phyloP scores from a whole-genome alignment of 1,140 invertebrate genomes.

The Andricus grossulariae region DNA sequence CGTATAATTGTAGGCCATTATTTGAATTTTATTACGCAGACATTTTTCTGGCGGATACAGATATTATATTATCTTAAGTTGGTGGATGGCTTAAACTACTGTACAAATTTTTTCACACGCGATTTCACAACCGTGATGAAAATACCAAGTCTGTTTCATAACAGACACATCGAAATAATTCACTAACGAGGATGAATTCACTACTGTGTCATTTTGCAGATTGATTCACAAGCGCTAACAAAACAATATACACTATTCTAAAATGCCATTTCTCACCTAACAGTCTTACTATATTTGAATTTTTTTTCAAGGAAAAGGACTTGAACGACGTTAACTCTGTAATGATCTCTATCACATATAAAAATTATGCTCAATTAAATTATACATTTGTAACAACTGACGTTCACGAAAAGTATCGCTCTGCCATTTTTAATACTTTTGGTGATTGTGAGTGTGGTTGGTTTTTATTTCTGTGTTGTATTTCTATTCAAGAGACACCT shows the following conservation, averaged over 20 bases:
- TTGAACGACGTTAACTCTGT: background rate
- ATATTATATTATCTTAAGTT: conserved; percentile 6
- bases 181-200: background rate
- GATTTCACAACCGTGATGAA: conserved; percentile 12
- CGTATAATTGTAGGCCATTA: background rate
- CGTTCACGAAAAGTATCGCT: conserved; percentile 4
- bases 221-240: background rate
- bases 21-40: conserved; percentile 17
- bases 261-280: conserved; percentile 18
- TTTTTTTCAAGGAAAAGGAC: background rate
- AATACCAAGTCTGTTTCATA: conserved; percentile 1
- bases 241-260: conserved; percentile 12
- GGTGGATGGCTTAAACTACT: background rate
- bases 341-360: conserved; percentile 4
- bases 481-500: background rate
- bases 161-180: background rate
- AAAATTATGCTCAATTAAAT: background rate
- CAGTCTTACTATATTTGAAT: conserved; percentile 6
- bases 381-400: background rate
- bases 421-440: conserved; percentile 19
- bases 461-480: conserved; percentile 10
- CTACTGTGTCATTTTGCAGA: background rate
- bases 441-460: background rate
- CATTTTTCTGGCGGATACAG: background rate
- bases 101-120: conserved; percentile 23